Conservation (phyloP, 2,797 vertebrate species). For the Molossus molossus region DNA sequence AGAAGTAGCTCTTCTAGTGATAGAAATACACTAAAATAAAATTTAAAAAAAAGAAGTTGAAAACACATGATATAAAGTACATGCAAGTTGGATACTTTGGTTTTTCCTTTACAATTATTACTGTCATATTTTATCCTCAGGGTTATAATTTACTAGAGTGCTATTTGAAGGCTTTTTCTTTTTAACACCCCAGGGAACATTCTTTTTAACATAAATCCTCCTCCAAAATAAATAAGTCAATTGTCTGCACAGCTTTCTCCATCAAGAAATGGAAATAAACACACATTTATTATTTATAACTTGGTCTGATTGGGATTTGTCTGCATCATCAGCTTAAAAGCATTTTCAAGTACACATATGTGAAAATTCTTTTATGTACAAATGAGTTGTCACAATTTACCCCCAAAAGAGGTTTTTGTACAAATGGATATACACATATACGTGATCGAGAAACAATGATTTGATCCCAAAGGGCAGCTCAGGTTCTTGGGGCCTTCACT, state of each 20-base stretch:
- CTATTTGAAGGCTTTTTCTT: slow-evolving; percentile 67
- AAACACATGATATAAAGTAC: slow-evolving; percentile 53
- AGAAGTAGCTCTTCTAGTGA: slow-evolving; percentile 33
- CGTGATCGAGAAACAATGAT: background rate
- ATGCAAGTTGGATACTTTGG: slow-evolving; percentile 60
- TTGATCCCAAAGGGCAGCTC: background rate
- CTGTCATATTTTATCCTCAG: slow-evolving; percentile 72
- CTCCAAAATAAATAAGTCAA: slow-evolving; percentile 75
- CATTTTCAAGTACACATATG: slow-evolving; percentile 61
- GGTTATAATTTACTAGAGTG: slow-evolving; percentile 79
- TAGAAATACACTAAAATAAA: slow-evolving; percentile 24
- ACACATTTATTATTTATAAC: slow-evolving; percentile 81
- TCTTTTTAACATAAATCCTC: slow-evolving; percentile 77
- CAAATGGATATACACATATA: background rate
- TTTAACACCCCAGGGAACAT: slow-evolving; percentile 65
- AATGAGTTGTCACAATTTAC: slow-evolving; percentile 22
- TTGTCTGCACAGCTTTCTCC: slow-evolving; percentile 77
- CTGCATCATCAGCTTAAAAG: slow-evolving; percentile 67
- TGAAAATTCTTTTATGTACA: slow-evolving; percentile 59
- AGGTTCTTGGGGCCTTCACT: background rate
- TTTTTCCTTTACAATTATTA: slow-evolving; percentile 79
- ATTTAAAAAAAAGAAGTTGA: slow-evolving; percentile 50
- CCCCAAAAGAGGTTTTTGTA: background rate
- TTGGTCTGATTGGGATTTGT: slow-evolving; percentile 67
- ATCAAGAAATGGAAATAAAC: slow-evolving; percentile 80